Evolutionary conservation across 2,888 invertebrate genomes (phyloP).

Genomic region (Tethea ocularis): DNA sequence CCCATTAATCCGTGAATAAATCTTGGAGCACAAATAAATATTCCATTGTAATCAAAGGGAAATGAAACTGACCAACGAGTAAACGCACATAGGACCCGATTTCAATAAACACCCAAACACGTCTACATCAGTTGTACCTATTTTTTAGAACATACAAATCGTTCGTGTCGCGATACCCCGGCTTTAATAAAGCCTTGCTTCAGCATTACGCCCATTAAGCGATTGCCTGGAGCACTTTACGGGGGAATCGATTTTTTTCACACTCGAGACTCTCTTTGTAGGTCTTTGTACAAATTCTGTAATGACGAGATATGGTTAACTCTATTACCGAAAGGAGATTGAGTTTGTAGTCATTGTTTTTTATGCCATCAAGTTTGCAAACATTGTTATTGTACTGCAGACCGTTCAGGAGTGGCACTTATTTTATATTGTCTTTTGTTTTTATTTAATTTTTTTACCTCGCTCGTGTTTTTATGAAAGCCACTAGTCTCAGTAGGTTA

Average conservation of each 20-base stretch:
- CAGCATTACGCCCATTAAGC: conserved; percentile 5
- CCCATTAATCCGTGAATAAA: no score
- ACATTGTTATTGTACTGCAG: not conserved
- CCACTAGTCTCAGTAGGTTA: no score
- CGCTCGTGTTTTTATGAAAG: no score
- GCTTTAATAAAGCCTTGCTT: conserved; percentile 1
- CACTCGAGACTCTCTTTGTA: conserved; percentile 3
- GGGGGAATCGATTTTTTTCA: conserved; percentile 4
- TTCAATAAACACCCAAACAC: not conserved
- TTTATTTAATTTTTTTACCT: no score
- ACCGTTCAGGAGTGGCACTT: not conserved
- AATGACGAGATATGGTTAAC: conserved; percentile 2
- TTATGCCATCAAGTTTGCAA: no score
- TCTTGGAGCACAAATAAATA: no score
- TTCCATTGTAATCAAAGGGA: no score
- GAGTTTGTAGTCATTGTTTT: conserved; percentile 1
- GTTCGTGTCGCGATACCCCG: not conserved
- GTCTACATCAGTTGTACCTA: not conserved
- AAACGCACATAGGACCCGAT: not conserved
- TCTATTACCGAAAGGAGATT: not conserved
- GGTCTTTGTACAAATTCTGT: not conserved
- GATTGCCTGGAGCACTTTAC: not conserved
- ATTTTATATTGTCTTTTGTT: not conserved
- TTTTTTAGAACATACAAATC: not conserved
- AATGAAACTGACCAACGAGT: not conserved